Base-by-base conservation (phyloP, 2,888 invertebrate species). In the Epistrophe eligans region DNA sequence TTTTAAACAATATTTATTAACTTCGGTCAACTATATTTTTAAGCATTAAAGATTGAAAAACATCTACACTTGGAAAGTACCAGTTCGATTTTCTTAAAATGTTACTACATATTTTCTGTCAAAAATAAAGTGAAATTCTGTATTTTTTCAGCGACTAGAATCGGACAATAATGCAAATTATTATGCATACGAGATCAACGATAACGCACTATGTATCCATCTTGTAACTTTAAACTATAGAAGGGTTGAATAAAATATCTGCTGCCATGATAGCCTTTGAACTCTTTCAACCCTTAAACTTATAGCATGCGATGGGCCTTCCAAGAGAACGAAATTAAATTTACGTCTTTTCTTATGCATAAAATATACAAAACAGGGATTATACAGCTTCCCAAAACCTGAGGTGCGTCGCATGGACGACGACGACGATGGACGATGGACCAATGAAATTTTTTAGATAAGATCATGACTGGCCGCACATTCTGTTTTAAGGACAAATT, bases 401-500 rank as follows among this genome's bases (percentile, higher is more conserved):
- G 38, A 64, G 64, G 28, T 64, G 17, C 28, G 64, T 45, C 15
- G 13, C 28, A 28, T 55, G 7, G 43, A 9, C 13, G 40, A 35
- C 40, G 40, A 9, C 7, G 13, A 32, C 43, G 43, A 10, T 15
- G 15, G 28, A n/a, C 58, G 58, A 66, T 66, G 64, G 67, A 67
- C 67, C 67, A 67, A 67, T 67, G 67, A 67, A 67, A 67, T 67
- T 67, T 50, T 35, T 35, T 50, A 67, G 67, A 67, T 67, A 67
- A 67, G 67, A 67, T 67, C 67, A 67, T 19, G 11, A 50, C 35
- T 67, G 67, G 50, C 50, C 67, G 45, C 66, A 66, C 66, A 32
- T 67, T 67, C 35, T 32, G 32, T 66, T 48, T 0, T 32, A 19
- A n/a, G 67, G 67, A 67, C 67, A 67, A 67, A 67, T 67, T 66